Evolutionary conservation across 2,113 vertebrate genomes (phyloP), one percentile per base, ranked within the genome.

Genomic region (Agelaius tricolor): DNA sequence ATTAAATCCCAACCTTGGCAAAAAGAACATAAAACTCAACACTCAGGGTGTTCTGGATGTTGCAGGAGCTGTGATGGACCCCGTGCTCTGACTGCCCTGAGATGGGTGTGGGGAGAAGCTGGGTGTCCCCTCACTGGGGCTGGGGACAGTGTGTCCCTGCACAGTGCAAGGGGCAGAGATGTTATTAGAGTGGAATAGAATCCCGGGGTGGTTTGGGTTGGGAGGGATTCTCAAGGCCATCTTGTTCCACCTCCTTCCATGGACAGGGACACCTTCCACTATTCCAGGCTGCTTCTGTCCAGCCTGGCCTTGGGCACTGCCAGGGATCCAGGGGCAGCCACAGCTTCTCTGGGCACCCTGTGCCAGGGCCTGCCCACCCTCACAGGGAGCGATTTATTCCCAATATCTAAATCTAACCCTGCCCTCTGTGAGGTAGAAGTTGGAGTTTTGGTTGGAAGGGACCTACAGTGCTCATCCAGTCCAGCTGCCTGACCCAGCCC

Each of bases 151-250:
- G 63, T 63, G 37, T 39, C 30, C n/a, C 20, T 3, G 3, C 22
- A 4, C 0, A 6, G 16, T 7, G 19, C 0, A 0, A 43, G 35
- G 51, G 18, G 2, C 30, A 35, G 30, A 7, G 15, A n/a, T 1
- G 26, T 16, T 4, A 0, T 18, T 21, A 2, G 41, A 17, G 6
- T 23, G 15, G 47, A 4, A 7, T 4, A 3, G 15, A 15, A 6
- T 33, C n/a, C 10, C 4, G 5, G 22, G 7, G 10, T 5, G 31
- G 7, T 19, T 75, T 69, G 43, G 33, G 35, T 11, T 15, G 69
- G 47, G 17, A 62, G 7, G 27, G 4, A 51, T 23, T 11, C 62
- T 57, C 44, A 37, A 43, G 2, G 9, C 0, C 7, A 3, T 11
- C 10, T 15, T 3, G 18, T 21, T 24, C 75, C 41, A 11, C 0